Percentiles rank a stretch among this genome's conserved stretches.
Conservation (phyloP, 2,888 invertebrate genomes). For the Melipona beecheii region DNA sequence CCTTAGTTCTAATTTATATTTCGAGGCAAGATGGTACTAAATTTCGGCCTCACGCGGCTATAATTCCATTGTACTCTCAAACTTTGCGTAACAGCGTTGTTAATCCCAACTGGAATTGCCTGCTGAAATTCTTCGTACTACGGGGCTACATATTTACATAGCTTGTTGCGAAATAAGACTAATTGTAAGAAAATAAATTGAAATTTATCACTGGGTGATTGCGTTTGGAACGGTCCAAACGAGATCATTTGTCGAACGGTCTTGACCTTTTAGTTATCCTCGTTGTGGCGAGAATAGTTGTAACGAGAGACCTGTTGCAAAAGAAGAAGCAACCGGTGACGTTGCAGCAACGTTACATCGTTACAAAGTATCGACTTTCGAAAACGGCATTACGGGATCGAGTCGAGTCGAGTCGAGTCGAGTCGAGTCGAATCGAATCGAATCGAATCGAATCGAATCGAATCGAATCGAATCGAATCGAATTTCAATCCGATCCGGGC, state of each 20-base stretch:
- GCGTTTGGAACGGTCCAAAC: too few species aligned
- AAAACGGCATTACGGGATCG: not conserved
- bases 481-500: constrained; percentile 33
- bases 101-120: constrained; percentile 30
- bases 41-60: constrained; percentile 30
- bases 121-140: constrained; percentile 16
- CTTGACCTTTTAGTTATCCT: not conserved
- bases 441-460: not conserved
- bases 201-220: too few species aligned
- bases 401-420: not conserved
- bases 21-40: constrained; percentile 28
- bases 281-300: too few species aligned
- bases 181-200: not conserved
- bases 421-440: not conserved
- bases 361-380: too few species aligned
- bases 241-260: too few species aligned
- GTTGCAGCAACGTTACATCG: too few species aligned
- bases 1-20: constrained; percentile 47
- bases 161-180: not conserved
- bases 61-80: constrained; percentile 41
- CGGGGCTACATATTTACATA: not conserved
- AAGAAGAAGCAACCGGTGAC: too few species aligned
- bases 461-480: not conserved
- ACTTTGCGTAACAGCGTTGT: constrained; percentile 33
- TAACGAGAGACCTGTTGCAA: too few species aligned